Evolutionary conservation across 2,113 vertebrate genomes (phyloP).

Genomic region (Lasiurus cinereus): DNA sequence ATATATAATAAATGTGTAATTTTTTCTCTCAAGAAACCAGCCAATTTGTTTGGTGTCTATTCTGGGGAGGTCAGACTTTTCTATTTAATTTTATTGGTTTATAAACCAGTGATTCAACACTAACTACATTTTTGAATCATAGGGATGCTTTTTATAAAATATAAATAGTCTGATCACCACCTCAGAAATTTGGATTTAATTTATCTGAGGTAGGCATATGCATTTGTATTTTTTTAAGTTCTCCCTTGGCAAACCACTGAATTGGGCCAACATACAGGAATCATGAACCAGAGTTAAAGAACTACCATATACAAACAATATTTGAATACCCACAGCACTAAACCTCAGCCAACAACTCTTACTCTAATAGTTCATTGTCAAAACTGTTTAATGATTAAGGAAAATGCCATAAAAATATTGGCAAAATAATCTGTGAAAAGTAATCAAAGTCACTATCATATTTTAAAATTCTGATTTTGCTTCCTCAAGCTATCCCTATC

Average conservation of each 20-base stretch:
- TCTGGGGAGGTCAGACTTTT: background rate
- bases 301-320: background rate
- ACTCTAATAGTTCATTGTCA: background rate
- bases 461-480: constrained; percentile 38
- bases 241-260: background rate
- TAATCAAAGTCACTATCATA: background rate
- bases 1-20: background rate
- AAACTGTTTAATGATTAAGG: background rate
- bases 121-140: constrained; percentile 3
- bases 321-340: background rate
- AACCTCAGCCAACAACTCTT: background rate
- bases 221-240: background rate
- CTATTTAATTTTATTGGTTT: background rate
- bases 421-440: background rate
- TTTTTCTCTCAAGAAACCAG: background rate
- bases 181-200: background rate
- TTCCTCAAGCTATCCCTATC: background rate
- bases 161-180: background rate
- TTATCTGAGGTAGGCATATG: background rate
- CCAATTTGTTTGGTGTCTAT: background rate
- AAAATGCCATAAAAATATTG: background rate
- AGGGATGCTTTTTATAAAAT: background rate
- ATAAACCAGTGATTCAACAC: background rate
- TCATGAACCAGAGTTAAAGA: background rate
- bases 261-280: background rate